Evolutionary conservation across 2,888 invertebrate genomes (phyloP), one percentile per base, ranked within the genome.

Genomic region (Andrena chrysosceles): DNA sequence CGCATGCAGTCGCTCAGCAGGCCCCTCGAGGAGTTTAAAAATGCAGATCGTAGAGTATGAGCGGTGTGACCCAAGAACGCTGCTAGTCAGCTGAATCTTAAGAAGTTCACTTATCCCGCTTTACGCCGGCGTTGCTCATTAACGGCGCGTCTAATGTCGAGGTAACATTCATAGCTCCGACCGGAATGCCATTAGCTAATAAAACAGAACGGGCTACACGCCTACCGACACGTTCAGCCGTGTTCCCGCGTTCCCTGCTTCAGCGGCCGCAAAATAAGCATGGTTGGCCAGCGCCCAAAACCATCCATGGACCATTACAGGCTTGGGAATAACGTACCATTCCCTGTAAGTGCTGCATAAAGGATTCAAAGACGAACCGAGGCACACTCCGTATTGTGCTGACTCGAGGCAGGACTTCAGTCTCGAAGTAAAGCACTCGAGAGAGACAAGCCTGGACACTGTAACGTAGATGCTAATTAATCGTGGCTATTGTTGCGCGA

Each of bases 31-130:
- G 81, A 72, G 78, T 88, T 88, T 75, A 88, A 88, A 88, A 88
- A 88, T 88, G 88, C 88, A 88, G 77, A 88, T 88, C 63, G 82
- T 48, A 69, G 73, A 76, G 77, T 75, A 62, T 69, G 26, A 4
- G 31, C 13, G 67, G 73, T 62, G 64, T 78, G 83, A 78, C 76
- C 77, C 71, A 69, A 87, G 84, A 86, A 79, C 83, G 64, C n/a
- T n/a, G 72, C 26, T 78, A 88, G 88, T 88, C 88, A 88, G 88
- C 88, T 88, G 83, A 88, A 88, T 88, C 77, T 85, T 80, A 84
- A 86, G 83, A 76, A 80, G 80, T 78, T 75, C 83, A 68, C 85
- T 86, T 85, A 77, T 85, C 74, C 73, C 63, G 42, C 49, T 10
- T 70, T 62, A 26, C 80, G 68, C 72, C 72, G 68, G 76, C 72